Conservation (phyloP, 1,140 invertebrate genomes). For the Tenebrio molitor region DNA sequence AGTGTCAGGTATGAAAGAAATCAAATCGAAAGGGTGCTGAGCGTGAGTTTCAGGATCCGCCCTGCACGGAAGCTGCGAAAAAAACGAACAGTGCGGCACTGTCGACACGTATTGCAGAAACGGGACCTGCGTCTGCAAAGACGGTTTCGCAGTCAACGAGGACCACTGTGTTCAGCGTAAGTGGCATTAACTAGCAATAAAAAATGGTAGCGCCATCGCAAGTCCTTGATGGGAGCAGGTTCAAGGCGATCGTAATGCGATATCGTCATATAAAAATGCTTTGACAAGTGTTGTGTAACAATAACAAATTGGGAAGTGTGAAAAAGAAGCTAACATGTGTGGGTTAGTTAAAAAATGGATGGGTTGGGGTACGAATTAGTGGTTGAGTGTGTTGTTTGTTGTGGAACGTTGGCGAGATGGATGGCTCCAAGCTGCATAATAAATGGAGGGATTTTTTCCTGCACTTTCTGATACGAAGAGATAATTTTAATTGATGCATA, state of each 20-base stretch:
- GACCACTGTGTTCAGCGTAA: conserved; percentile 59
- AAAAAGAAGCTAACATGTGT: conserved; percentile 21
- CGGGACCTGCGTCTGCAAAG: conserved; percentile 53
- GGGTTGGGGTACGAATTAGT: neutral
- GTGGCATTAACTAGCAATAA: conserved; percentile 25
- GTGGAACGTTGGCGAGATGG: neutral
- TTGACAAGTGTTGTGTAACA: neutral
- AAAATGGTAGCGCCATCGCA: neutral
- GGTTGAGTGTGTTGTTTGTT: neutral
- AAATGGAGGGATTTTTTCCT: conserved; percentile 2
- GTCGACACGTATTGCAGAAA: conserved; percentile 59
- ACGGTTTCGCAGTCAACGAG: conserved; percentile 54
- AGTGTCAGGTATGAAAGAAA: neutral
- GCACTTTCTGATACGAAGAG: neutral
- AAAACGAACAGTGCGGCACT: conserved; percentile 58
- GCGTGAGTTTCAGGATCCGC: conserved; percentile 61
- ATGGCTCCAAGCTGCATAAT: neutral
- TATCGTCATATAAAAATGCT: conserved; percentile 4
- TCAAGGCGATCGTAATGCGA: neutral
- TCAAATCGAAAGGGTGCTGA: neutral
- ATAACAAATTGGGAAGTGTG: neutral
- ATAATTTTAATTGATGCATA: neutral
- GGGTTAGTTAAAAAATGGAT: neutral
- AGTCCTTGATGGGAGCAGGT: neutral
- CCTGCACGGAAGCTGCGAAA: conserved; percentile 54